phyloP scores from a whole-genome alignment of 2,888 invertebrate species.

The Cylloceria caligata region DNA sequence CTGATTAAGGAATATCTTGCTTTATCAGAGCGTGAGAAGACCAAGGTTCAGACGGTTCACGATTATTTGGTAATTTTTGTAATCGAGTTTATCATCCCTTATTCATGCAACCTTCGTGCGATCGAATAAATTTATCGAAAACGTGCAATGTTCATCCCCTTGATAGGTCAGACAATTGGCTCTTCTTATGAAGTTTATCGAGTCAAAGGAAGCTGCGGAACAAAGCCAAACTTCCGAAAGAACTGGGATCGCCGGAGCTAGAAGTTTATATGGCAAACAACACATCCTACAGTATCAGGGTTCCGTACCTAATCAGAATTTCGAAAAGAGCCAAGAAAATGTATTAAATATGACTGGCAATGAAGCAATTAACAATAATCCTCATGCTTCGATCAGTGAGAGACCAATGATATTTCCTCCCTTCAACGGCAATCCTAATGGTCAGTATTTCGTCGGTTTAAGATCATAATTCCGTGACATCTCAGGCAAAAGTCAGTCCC shows the following conservation, averaged over 20 bases:
- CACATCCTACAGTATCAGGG: conserved; percentile 65
- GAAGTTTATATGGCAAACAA: conserved; percentile 6
- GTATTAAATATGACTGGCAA: conserved; percentile 19
- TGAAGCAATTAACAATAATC: not conserved
- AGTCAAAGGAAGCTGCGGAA: conserved; percentile 68
- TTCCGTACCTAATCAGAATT: conserved; percentile 35
- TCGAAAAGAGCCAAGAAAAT: conserved; percentile 16
- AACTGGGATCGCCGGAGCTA: conserved; percentile 1
- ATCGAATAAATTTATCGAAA: not conserved
- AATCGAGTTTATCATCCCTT: not conserved
- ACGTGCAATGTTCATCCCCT: not conserved
- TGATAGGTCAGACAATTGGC: conserved; percentile 71
- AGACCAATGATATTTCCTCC: not conserved
- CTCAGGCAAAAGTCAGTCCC: too few species aligned
- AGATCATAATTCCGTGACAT: too few species aligned
- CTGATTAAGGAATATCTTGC: conserved; percentile 77
- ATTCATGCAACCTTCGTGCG: not conserved
- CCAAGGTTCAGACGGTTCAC: conserved; percentile 76
- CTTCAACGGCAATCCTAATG: conserved; percentile 20
- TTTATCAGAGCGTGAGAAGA: conserved; percentile 74
- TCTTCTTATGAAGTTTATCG: conserved; percentile 72
- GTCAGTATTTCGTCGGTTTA: conserved; percentile 1
- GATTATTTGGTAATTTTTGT: conserved; percentile 76
- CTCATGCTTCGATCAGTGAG: conserved; percentile 1
- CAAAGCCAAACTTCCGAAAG: conserved; percentile 26